These are phyloP conservation scores for Callosobruchus maculatus DNA, from an alignment of 2,888 invertebrate species.

Conservation along the genomic window DNA sequence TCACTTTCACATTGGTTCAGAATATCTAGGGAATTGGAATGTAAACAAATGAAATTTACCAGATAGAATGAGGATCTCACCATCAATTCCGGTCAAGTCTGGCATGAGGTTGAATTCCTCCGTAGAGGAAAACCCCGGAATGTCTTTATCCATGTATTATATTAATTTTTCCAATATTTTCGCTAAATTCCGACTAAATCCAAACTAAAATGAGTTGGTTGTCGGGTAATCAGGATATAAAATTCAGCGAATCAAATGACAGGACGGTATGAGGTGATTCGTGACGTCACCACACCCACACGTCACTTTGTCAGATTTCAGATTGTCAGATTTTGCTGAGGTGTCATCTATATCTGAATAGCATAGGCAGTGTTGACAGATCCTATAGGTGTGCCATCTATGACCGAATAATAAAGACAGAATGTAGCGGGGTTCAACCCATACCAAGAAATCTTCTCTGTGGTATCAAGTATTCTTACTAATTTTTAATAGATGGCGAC, in stretches of 20 bases:
- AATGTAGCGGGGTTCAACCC: too few relatives aligned
- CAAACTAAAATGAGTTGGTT: neutral
- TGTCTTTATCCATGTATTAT: constrained; percentile 44
- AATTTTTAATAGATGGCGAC: too few relatives aligned
- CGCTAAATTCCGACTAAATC: neutral
- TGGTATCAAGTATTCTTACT: too few relatives aligned
- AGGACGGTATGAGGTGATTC: constrained; percentile 58
- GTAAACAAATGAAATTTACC: constrained; percentile 25
- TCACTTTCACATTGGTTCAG: constrained; percentile 66
- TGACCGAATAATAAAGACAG: too few relatives aligned
- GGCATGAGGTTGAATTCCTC: constrained; percentile 59
- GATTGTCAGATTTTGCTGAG: too few relatives aligned
- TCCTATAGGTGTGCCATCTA: too few relatives aligned
- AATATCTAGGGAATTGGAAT: constrained; percentile 51
- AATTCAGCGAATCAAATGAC: constrained; percentile 56
- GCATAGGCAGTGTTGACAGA: too few relatives aligned
- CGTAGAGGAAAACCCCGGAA: constrained; percentile 45
- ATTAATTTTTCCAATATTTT: neutral
- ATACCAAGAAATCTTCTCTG: too few relatives aligned
- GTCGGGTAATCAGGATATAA: constrained; percentile 42
- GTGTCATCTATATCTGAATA: too few relatives aligned
- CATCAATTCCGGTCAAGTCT: constrained; percentile 67
- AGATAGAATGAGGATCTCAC: constrained; percentile 46
- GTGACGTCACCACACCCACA: constrained; percentile 54
- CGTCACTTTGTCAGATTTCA: constrained; percentile 42